Evolutionary conservation across 2,888 invertebrate species (phyloP), one percentile per base, ranked within the genome.

Genomic region (Drosophila anceps): DNA sequence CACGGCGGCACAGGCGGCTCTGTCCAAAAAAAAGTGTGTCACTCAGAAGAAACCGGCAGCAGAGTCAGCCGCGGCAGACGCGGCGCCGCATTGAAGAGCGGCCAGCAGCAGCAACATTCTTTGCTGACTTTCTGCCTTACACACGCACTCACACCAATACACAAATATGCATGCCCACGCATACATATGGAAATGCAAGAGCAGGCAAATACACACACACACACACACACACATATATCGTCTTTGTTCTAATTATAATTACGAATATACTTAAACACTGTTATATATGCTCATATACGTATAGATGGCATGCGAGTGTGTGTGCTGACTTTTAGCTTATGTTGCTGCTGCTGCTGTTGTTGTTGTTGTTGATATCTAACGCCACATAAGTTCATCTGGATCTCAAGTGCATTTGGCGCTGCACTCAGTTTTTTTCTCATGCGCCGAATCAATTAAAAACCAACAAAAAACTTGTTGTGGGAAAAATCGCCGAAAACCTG

Each of bases 401-500:
- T 78, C 86, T 78, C 88, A 84, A 84, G 87, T 82, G 82, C 80
- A 84, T 63, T 65, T 73, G 60, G 62, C 64, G 63, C 51, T 62
- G 74, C 68, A 37, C 66, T 76, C 55, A 39, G 65, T 77, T 76
- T 76, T 81, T 80, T 85, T 89, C 87, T 87, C 85, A 89, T 76
- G 82, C 75, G 70, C 73, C 70, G 60, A 87, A 86, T 89, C 87
- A 89, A 89, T 86, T 86, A 84, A 89, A 76, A 75, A 54, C 69
- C 69, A 75, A 61, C 68, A 71, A 57, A 71, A 72, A 86, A 86
- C 84, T 76, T 67, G 88, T 82, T 89, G 89, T 89, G 84, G 80
- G 82, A 84, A 87, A 85, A 87, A 77, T 82, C 68, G 62, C 89
- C 76, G 75, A 89, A 86, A 89, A 84, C 89, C 84, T 82, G 84